These are phyloP conservation scores for Chroicocephalus ridibundus DNA, from an alignment of 2,113 vertebrate genomes.

Conservation along the genomic window DNA sequence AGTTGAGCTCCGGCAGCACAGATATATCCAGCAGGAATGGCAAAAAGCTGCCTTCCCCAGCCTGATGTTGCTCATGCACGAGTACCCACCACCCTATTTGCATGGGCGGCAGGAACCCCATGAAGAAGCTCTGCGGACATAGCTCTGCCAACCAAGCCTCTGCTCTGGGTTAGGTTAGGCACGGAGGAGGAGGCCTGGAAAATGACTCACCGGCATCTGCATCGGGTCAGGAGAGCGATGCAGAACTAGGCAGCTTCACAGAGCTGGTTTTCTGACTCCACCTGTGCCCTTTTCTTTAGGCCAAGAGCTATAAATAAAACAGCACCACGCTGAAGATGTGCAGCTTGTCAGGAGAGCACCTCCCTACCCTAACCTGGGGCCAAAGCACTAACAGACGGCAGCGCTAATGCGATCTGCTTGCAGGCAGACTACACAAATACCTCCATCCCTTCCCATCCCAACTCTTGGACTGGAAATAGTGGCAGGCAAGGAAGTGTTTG, in stretches of 20 bases:
- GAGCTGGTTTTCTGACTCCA: background rate
- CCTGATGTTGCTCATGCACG: background rate
- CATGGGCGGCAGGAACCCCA: background rate
- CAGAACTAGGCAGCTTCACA: background rate
- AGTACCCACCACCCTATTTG: background rate
- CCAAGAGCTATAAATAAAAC: background rate
- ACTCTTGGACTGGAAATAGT: background rate
- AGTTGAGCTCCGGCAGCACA: background rate
- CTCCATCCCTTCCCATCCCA: background rate
- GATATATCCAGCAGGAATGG: background rate
- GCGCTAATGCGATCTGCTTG: background rate
- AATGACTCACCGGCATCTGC: background rate
- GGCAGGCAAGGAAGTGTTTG: background rate
- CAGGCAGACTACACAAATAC: background rate
- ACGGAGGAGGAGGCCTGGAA: background rate
- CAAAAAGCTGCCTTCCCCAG: background rate
- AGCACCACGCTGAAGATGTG: background rate
- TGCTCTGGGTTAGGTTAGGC: background rate
- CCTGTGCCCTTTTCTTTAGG: background rate
- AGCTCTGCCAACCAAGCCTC: background rate
- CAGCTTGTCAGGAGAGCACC: background rate
- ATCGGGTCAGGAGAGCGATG: background rate
- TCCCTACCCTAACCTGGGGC: background rate
- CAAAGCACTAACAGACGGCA: accelerated
- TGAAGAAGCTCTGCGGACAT: background rate